phyloP scores from a whole-genome alignment of 2,113 vertebrate genomes.

The Eurypyga helias region DNA sequence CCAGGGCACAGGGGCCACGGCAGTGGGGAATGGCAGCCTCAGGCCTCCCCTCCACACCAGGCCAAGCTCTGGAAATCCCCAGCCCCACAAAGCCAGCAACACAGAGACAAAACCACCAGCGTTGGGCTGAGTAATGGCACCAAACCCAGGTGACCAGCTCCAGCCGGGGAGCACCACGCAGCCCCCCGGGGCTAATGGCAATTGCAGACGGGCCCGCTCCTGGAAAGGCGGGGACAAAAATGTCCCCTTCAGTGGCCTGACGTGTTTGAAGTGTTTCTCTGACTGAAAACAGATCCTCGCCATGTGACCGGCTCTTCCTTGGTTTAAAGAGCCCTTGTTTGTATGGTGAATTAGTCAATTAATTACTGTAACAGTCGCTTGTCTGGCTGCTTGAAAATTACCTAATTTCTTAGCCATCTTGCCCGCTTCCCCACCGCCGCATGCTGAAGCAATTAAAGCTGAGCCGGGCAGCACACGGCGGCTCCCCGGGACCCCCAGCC shows the following conservation, averaged over 20 bases:
- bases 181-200: accelerated
- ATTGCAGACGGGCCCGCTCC: background rate
- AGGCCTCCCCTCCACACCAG: no score
- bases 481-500: background rate
- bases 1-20: accelerated
- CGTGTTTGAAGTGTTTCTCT: constrained; percentile 36
- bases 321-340: constrained; percentile 75
- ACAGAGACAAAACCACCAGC: background rate
- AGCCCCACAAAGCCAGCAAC: background rate
- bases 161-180: background rate
- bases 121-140: background rate
- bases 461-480: background rate
- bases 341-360: constrained; percentile 75
- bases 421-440: background rate
- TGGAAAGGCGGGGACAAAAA: background rate
- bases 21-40: accelerated
- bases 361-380: constrained; percentile 77
- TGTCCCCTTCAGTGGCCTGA: constrained; percentile 9
- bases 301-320: constrained; percentile 64
- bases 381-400: constrained; percentile 63
- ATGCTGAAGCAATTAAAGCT: constrained; percentile 13
- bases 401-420: constrained; percentile 50
- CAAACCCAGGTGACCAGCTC: background rate
- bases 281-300: constrained; percentile 71
- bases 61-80: background rate